phyloP scores from a whole-genome alignment of 2,113 vertebrate species.

The Amblyornis subalaris region DNA sequence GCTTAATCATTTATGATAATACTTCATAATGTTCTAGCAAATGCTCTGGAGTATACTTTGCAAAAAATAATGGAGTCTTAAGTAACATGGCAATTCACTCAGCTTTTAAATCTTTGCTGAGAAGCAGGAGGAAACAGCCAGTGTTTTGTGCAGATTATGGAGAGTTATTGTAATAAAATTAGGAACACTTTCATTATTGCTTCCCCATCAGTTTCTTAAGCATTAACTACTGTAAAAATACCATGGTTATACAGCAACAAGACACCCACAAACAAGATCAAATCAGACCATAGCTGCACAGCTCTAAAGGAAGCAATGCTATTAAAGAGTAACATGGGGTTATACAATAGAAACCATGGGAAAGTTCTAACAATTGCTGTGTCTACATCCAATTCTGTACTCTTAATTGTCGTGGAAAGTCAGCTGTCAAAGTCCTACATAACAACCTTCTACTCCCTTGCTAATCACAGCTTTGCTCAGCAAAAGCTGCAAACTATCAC shows the following conservation, averaged over 20 bases:
- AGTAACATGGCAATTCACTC: constrained; percentile 36
- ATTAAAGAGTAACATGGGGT: not conserved
- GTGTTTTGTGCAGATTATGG: constrained; percentile 1
- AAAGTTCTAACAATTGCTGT: not conserved
- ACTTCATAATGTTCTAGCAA: constrained; percentile 52
- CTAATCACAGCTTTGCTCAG: not conserved
- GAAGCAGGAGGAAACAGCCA: not conserved
- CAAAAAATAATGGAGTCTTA: constrained; percentile 56
- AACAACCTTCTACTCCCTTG: not conserved
- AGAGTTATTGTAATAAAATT: constrained; percentile 21
- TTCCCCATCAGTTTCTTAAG: constrained; percentile 8
- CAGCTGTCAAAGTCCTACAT: not conserved
- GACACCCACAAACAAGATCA: not conserved
- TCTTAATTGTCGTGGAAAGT: not conserved
- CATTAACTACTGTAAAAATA: not conserved
- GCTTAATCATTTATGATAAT: constrained; percentile 67
- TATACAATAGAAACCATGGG: not conserved
- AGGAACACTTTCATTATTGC: constrained; percentile 26
- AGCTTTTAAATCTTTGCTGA: constrained; percentile 46
- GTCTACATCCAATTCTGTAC: not conserved
- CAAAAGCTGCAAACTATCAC: not conserved
- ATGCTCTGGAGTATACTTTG: constrained; percentile 55
- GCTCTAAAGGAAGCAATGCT: not conserved
- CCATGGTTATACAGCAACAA: not conserved
- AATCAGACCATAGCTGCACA: not conserved